Conservation (phyloP, 2,797 vertebrate species). For the Myoxocephalus aenaeus region DNA sequence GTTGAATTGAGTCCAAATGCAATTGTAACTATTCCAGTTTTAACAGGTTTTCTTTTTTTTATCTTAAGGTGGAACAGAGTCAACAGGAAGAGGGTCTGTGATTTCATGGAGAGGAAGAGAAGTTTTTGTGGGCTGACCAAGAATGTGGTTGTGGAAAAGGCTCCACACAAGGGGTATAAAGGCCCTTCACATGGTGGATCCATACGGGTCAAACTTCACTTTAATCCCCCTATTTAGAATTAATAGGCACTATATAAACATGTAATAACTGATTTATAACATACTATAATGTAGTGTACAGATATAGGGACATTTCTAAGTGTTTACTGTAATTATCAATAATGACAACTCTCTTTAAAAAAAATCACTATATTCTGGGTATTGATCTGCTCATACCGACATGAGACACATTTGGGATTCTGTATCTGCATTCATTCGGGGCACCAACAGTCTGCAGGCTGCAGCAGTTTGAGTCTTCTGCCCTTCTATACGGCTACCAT, state of each 20-base stretch:
- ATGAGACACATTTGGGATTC: neutral
- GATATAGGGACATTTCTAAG: neutral
- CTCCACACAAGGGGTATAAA: neutral
- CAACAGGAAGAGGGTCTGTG: conserved; percentile 20
- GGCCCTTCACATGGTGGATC: neutral
- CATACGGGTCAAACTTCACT: neutral
- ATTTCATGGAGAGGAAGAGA: conserved; percentile 2
- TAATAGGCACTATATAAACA: neutral
- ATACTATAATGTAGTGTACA: neutral
- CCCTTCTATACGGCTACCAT: neutral
- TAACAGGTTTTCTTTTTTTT: conserved; percentile 5
- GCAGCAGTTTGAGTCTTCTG: conserved; percentile 1
- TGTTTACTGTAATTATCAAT: neutral
- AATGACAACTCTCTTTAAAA: neutral
- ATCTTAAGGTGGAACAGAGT: neutral
- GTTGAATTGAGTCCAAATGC: conserved; percentile 31
- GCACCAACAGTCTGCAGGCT: conserved; percentile 1
- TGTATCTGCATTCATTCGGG: neutral
- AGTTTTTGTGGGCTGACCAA: neutral
- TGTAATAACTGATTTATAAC: neutral
- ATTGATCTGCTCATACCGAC: neutral
- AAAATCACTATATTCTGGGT: neutral
- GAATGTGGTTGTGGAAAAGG: neutral
- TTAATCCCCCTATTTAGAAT: neutral
- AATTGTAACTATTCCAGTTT: conserved; percentile 19